Evolutionary conservation across 1,140 invertebrate genomes (phyloP), one percentile per base, ranked within the genome.

Genomic region (Eriosoma lanigerum): DNA sequence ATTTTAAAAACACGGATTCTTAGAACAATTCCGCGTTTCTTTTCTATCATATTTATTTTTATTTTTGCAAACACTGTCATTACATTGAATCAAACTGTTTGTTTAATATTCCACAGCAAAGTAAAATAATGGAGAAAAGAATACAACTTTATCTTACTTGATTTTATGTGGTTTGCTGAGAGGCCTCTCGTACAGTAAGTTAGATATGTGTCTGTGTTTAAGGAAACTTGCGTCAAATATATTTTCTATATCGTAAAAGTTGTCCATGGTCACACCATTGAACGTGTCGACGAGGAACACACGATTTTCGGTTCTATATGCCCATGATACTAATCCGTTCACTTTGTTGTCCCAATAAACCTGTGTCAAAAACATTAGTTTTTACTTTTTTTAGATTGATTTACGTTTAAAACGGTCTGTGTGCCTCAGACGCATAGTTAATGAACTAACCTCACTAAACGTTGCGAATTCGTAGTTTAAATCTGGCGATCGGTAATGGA

Each of bases 141-240:
- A 38, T 38, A 38, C 3, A 38, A 38, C 8, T 3, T 8, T 38
- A 8, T 3, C 32, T 81, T 54, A 83, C 82, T 21, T 70, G n/a
- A 83, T 81, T 32, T 81, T 80, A 68, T 83, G 82, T 12, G 52
- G 82, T 29, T 44, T 46, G 12, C 48, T 19, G n/a, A n/a, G n/a
- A 3, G 83, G 82, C 24, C 78, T 81, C 50, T 73, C 21, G 54
- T 83, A 83, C 4, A 70, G n/a, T n/a, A 83, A 29, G 26, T 66
- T 72, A 9, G 81, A 58, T 9, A 62, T 50, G 3, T 83, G 60
- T 56, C 81, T 76, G 29, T 83, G 68, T n/a, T 82, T 72, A 19
- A 83, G 82, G 48, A 83, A 83, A 56, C 82, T 83, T 15, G 83
- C 82, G 48, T 82, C 81, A 6, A 83, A 81, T 1, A 83, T 44